Conservation (phyloP, 2,113 vertebrate genomes). For the Mugil cephalus region DNA sequence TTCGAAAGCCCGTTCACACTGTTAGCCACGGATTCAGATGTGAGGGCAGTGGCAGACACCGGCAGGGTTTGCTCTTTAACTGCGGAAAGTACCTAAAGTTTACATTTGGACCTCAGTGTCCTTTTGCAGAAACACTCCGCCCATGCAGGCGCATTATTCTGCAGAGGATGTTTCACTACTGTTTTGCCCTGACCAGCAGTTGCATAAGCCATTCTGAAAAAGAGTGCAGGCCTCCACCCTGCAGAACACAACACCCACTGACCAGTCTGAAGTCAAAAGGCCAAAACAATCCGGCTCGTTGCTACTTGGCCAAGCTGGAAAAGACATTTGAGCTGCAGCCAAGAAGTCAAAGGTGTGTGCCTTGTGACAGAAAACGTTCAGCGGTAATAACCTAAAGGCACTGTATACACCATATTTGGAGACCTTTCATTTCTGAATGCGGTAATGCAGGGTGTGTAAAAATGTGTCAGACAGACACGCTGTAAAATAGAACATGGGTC, state of each 20-base stretch:
- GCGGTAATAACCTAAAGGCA: neutral
- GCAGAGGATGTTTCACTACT: constrained; percentile 66
- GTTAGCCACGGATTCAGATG: neutral
- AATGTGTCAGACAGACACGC: too few species aligned
- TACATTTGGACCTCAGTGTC: constrained; percentile 59
- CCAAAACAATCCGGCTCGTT: constrained; percentile 14
- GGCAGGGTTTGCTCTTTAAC: constrained; percentile 25
- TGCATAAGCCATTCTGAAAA: constrained; percentile 58
- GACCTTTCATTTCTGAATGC: neutral
- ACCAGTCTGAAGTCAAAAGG: constrained; percentile 29
- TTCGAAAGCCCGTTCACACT: constrained; percentile 7
- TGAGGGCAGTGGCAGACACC: constrained; percentile 35
- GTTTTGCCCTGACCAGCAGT: constrained; percentile 55
- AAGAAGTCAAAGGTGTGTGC: neutral
- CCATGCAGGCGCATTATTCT: constrained; percentile 57
- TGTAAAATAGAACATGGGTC: too few species aligned
- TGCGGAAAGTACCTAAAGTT: constrained; percentile 77
- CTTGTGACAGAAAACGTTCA: neutral
- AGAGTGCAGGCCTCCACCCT: constrained; percentile 62
- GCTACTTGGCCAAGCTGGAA: constrained; percentile 13
- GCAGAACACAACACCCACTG: constrained; percentile 43
- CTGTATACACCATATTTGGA: neutral
- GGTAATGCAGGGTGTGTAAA: too few species aligned
- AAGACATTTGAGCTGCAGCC: neutral
- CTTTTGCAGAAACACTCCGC: constrained; percentile 47